Evolutionary conservation across 2,888 invertebrate genomes (phyloP), one percentile per base, ranked within the genome.

Genomic region (Cinara cedri): DNA sequence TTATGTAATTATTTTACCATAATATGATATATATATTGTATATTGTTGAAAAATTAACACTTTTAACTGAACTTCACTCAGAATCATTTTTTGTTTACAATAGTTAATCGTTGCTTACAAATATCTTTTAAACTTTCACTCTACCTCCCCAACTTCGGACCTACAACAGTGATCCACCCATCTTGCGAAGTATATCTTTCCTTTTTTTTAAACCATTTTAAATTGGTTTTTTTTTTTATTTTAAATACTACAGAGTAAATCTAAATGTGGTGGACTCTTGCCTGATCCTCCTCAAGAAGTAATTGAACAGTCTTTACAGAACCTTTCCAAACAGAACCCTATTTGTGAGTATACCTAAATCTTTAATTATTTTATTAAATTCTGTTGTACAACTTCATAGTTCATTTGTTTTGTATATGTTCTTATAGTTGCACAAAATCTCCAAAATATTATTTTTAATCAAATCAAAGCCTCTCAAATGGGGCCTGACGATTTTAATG

Each of bases 271-370:
- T 3, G 84, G 84, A 14, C 84, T 88, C 42, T 84, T 88, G 16
- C 86, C 86, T 16, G 86, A 86, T 80, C 86, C 86, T 49, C 85
- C 86, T 44, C 85, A 85, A 51, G 86, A 86, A 75, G 85, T 85
- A n/a, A 86, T 87, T 14, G 86, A 85, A 81, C 85, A 86, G 71
- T 86, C 87, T 44, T 84, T 88, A 34, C 86, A 87, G 83, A 87
- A 86, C 83, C 84, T 88, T 83, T 84, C 87, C 82, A 86, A 87
- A 84, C 86, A 86, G 84, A 85, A 86, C 84, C 85, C 87, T 82
- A 85, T 87, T 82, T 86, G 86, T 86, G 84, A 85, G 86, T 85
- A n/a, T n/a, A 70, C 3, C 49, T 21, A 10, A 26, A 63, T 44
- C 21, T 81, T n/a, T 54, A 51, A 14, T 3, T 10, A 49, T 49